These are phyloP conservation scores for Dicerorhinus sumatrensis DNA, from an alignment of 2,113 vertebrate species.

Conservation along the genomic window DNA sequence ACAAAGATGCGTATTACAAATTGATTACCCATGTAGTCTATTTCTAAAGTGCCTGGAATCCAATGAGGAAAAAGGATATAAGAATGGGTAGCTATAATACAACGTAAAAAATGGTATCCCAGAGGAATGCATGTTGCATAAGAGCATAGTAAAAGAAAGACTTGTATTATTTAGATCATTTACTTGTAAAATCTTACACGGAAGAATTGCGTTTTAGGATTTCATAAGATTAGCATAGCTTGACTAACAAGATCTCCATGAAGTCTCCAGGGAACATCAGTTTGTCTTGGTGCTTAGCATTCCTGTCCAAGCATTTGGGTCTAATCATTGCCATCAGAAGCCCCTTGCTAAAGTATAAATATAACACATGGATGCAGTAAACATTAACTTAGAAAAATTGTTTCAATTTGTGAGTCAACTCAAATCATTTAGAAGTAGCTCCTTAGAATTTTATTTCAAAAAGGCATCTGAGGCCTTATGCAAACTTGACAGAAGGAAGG, in stretches of 20 bases:
- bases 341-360: constrained; percentile 10
- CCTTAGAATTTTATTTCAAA: not conserved
- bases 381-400: not conserved
- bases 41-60: not conserved
- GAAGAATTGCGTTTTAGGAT: not conserved
- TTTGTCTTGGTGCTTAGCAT: not conserved
- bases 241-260: not conserved
- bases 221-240: not conserved
- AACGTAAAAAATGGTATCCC: not conserved
- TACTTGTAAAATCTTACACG: not conserved
- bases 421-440: not conserved
- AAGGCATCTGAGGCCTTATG: not conserved
- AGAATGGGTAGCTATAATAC: not conserved
- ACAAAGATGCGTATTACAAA: not conserved
- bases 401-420: constrained; percentile 15
- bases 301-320: not conserved
- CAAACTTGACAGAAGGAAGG: not conserved
- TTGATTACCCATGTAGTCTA: not conserved
- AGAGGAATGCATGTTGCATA: not conserved
- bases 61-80: not conserved
- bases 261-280: not conserved
- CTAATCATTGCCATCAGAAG: not conserved
- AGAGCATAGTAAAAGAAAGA: not conserved
- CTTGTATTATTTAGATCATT: not conserved
- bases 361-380: not conserved